Base-by-base conservation (phyloP, 2,113 vertebrate species). In the Corythoichthys intestinalis region DNA sequence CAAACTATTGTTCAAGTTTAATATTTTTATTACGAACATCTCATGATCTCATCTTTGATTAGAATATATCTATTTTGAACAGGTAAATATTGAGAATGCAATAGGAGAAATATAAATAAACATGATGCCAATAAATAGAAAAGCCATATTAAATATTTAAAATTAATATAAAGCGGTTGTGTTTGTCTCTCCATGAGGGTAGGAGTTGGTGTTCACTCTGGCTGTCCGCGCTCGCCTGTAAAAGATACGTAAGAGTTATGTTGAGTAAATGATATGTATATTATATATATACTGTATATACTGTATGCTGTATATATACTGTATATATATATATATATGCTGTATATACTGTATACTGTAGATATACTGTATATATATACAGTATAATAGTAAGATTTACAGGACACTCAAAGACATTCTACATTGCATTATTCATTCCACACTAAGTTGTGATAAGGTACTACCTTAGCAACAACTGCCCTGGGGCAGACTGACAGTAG, bases 81-180 rank as follows among this genome's bases (percentile, higher is more conserved):
- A 17, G 0, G 13, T 44, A 65, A 61, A 34, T 2, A 37, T 9
- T 6, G 54, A 2, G 7, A 61, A 11, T 69, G 50, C 28, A 11
- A 28, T 48, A 54, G 14, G 10, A 38, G 3, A 28, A 8, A 76
- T 73, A 79, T 83, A 75, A 81, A 86, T 78, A 83, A 35, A 58
- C 35, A 6, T 2, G 0, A 37, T 6, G 0, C 0, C 4, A 65
- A 85, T 85, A 72, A 84, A 88, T 88, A 39, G 65, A n/a, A 53
- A 50, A 50, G 48, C 12, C 28, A 69, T 71, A 76, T 83, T 66
- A 77, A 78, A 73, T 69, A 75, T 54, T 7, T 70, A 52, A 73
- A 77, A 69, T 78, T 59, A 81, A 17, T 39, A 58, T 1, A 28
- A 52, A 20, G 4, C 9, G 37, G 4, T 38, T 47, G 28, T 34